Percentiles rank a stretch among this genome's conserved stretches.
These are phyloP conservation scores for Poeciliopsis turneri DNA, from an alignment of 2,797 vertebrate species.

Conservation along the genomic window DNA sequence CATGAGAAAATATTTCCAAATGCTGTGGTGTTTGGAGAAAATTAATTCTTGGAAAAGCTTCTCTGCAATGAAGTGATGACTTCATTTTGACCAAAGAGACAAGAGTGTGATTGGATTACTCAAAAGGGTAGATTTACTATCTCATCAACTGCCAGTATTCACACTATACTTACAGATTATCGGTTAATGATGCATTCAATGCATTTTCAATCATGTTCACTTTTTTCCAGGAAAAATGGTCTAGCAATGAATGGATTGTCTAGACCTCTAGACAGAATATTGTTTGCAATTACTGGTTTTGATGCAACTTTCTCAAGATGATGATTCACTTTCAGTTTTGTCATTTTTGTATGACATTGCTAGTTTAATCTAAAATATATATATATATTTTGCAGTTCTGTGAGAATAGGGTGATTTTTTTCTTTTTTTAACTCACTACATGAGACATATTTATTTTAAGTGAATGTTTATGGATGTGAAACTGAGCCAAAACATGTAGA, in stretches of 20 bases:
- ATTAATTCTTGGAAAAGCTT: slow-evolving; percentile 23
- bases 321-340: not conserved
- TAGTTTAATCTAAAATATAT: not conserved
- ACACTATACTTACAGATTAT: not conserved
- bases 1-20: slow-evolving; percentile 31
- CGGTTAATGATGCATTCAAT: not conserved
- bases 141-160: not conserved
- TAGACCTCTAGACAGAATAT: not conserved
- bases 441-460: not conserved
- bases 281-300: not conserved
- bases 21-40: slow-evolving; percentile 9
- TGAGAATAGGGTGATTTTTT: not conserved
- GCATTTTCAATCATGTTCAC: not conserved
- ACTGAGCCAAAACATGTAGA: not conserved
- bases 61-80: slow-evolving; percentile 12
- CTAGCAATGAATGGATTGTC: not conserved
- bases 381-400: not conserved
- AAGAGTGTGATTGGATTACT: not conserved
- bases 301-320: not conserved
- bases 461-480: not conserved
- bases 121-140: not conserved
- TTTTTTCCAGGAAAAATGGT: not conserved
- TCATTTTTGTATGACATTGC: not conserved
- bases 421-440: not conserved
- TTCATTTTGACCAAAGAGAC: slow-evolving; percentile 30